These are phyloP conservation scores for Cryptus armator DNA, from an alignment of 2,888 invertebrate genomes.

Conservation along the genomic window DNA sequence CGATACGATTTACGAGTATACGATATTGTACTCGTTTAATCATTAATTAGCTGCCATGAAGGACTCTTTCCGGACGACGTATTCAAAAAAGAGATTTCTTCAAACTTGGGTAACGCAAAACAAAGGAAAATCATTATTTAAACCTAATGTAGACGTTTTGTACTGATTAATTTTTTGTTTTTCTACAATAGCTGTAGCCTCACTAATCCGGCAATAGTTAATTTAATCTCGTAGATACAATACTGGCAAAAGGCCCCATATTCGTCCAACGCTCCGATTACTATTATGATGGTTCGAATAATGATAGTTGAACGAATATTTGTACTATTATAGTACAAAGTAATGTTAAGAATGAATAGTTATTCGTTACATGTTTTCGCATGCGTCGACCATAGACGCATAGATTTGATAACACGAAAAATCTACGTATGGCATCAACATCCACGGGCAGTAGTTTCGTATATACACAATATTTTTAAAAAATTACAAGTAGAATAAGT, in stretches of 20 bases:
- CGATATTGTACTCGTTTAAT: not conserved
- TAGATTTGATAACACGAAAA: conserved; percentile 5
- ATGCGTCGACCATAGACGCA: conserved; percentile 1
- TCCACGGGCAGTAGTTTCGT: conserved; percentile 68
- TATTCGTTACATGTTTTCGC: conserved; percentile 5
- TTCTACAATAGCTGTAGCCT: not conserved
- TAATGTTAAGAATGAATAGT: conserved; percentile 7
- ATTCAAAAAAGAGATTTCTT: not conserved
- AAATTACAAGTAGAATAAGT: conserved; percentile 27
- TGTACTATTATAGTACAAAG: not conserved
- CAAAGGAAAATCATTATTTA: not conserved
- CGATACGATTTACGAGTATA: no score
- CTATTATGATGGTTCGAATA: not conserved
- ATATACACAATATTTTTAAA: conserved; percentile 30
- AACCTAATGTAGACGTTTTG: conserved; percentile 6
- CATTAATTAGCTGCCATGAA: conserved; percentile 55
- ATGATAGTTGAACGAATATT: conserved; percentile 8
- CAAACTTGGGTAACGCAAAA: not conserved
- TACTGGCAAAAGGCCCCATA: conserved; percentile 70
- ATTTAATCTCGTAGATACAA: conserved; percentile 50
- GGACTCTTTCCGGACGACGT: conserved; percentile 27
- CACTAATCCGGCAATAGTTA: not conserved
- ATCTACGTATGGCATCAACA: conserved; percentile 70
- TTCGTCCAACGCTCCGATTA: conserved; percentile 26
- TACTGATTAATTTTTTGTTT: conserved; percentile 6